phyloP scores from a whole-genome alignment of 2,888 invertebrate species.

The Caenorhabditis becei region DNA sequence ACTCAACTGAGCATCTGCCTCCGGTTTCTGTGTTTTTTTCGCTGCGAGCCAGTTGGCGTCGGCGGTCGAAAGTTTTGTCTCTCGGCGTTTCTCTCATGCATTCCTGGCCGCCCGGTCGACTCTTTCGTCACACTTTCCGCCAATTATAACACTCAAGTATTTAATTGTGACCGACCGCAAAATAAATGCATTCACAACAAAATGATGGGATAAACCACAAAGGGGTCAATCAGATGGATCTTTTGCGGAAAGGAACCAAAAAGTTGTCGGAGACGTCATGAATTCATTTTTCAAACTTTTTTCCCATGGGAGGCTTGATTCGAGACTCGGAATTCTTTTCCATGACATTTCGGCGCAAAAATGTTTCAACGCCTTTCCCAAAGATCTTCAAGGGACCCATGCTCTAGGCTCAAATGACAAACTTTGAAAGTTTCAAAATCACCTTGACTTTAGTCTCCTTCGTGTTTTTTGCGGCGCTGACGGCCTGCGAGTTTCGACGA shows the following conservation, averaged over 20 bases:
- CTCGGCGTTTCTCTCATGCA: constrained; percentile 2
- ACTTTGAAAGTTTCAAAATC: constrained; percentile 7
- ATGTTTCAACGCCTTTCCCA: too few relatives aligned
- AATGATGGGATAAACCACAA: background rate
- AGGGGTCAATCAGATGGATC: background rate
- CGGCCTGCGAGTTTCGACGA: constrained; percentile 62
- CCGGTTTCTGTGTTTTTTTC: constrained; percentile 18
- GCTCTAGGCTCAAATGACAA: background rate
- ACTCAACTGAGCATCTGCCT: constrained; percentile 5
- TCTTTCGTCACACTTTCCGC: constrained; percentile 2
- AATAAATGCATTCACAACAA: background rate
- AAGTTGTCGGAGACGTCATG: background rate
- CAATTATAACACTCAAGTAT: constrained; percentile 5
- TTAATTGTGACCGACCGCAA: constrained; percentile 1
- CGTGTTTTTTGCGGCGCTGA: constrained; percentile 53
- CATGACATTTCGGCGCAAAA: background rate
- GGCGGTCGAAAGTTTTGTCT: constrained; percentile 4
- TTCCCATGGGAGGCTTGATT: background rate
- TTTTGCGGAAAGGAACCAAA: too few relatives aligned
- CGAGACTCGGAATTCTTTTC: background rate
- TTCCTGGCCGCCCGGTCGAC: constrained; percentile 5
- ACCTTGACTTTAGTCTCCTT: constrained; percentile 51
- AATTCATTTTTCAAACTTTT: background rate
- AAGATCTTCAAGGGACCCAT: too few relatives aligned
- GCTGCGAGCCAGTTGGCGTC: constrained; percentile 1